Evolutionary conservation across 2,113 vertebrate species (phyloP).

Genomic region (Crotophaga sulcirostris): DNA sequence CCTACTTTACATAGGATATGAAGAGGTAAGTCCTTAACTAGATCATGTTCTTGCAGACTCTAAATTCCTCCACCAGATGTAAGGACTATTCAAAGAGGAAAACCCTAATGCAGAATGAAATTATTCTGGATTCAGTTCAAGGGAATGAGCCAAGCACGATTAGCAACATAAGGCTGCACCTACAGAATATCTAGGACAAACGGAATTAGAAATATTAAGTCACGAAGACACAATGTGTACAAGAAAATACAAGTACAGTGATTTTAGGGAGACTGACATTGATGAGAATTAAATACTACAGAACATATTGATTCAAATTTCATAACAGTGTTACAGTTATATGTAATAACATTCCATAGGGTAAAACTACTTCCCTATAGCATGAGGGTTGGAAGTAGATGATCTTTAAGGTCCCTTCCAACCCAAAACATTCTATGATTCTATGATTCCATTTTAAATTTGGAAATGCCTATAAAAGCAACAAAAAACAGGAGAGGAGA

Average conservation of each 20-base stretch:
- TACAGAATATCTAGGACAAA: slow-evolving; percentile 47
- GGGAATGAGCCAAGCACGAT: slow-evolving; percentile 15
- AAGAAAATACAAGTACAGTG: slow-evolving; percentile 48
- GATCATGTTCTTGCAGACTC: neutral
- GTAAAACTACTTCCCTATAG: neutral
- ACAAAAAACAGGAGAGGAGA: neutral
- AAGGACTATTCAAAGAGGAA: neutral
- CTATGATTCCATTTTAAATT: neutral
- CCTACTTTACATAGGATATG: neutral
- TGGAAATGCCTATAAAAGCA: neutral
- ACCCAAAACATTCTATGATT: too few species aligned
- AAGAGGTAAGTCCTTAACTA: neutral
- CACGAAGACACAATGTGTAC: neutral
- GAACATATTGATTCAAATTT: slow-evolving; percentile 22
- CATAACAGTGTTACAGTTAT: neutral
- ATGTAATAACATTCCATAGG: neutral
- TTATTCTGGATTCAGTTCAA: slow-evolving; percentile 43
- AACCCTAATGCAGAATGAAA: slow-evolving; percentile 5
- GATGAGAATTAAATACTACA: neutral
- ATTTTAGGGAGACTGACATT: slow-evolving; percentile 48
- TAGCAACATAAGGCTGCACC: slow-evolving; percentile 40
- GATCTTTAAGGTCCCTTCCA: too few species aligned
- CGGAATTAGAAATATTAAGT: slow-evolving; percentile 51
- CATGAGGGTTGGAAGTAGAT: too few species aligned
- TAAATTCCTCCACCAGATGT: neutral